A percentile compares a stretch with the other conserved stretches of the same genome.
Evolutionary conservation across 2,797 vertebrate genomes (phyloP).

Genomic region (Hapalemur alaotrensis): DNA sequence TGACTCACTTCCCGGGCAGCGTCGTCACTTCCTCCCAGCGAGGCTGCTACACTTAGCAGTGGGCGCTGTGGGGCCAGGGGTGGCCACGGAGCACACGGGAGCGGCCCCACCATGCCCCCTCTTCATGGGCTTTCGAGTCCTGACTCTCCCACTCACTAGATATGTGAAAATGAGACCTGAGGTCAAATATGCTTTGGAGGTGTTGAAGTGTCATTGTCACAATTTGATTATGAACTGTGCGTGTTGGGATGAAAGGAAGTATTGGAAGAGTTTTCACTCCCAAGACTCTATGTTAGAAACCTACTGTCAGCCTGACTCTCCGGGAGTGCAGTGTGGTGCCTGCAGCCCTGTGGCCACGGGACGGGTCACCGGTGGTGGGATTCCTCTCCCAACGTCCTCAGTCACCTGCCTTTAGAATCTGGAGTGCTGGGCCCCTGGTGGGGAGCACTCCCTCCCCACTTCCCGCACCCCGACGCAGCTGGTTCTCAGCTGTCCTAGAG

Average conservation of each 20-base stretch:
- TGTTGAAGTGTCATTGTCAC: rapidly evolving
- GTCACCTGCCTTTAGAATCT: background rate
- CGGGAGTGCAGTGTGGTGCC: too few relatives aligned
- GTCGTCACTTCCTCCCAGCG: too few relatives aligned
- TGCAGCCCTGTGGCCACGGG: too few relatives aligned
- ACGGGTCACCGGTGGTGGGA: rapidly evolving
- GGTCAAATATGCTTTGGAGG: background rate
- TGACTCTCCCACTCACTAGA: background rate
- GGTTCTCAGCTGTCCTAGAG: background rate
- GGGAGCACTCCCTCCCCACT: background rate
- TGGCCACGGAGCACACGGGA: rapidly evolving
- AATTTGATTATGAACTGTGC: rapidly evolving
- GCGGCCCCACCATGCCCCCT: rapidly evolving
- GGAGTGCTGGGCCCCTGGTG: background rate
- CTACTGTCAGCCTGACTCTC: background rate
- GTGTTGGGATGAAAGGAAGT: background rate
- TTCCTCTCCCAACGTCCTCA: background rate
- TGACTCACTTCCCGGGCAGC: rapidly evolving
- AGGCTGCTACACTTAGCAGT: rapidly evolving
- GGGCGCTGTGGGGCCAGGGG: too few relatives aligned
- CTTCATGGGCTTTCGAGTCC: too few relatives aligned
- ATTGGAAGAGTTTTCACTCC: background rate
- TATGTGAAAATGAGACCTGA: background rate
- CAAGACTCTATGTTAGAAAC: background rate
- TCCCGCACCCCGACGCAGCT: background rate